Base-by-base conservation (phyloP, 2,888 invertebrate genomes). In the Uloborus plumipes region DNA sequence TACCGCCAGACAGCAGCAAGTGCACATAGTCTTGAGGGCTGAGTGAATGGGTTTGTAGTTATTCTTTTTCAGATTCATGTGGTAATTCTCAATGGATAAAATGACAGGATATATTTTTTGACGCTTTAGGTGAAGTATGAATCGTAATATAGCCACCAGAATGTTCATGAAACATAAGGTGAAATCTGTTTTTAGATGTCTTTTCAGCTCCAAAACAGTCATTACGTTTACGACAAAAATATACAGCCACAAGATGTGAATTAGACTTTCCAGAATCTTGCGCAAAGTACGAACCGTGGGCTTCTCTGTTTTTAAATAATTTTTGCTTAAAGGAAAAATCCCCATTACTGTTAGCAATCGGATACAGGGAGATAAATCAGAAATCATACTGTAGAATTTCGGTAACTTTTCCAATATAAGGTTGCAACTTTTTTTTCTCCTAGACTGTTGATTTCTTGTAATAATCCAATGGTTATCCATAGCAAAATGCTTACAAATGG, bases 311-410 rank as follows among this genome's bases (percentile, higher is more conserved):
- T 79, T 47, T 3, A 9, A 20, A 15, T 51, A 16, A 13, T n/a
- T 18, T 49, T 58, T 61, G 4, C 49, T 22, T 14, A 26, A 14
- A 14, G 65, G 50, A 18, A 81, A 81, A 20, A 64, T 65, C 20
- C 80, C 80, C n/a, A 72, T 18, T 20, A 74, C n/a, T 11, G 15
- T 15, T n/a, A 81, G 55, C 39, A 81, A n/a, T 47, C 49, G 61
- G n/a, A 81, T 51, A 18, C 69, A 55, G 18, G 74, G 80, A 9
- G 64, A 50, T 26, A 81, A 70, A 59, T 81, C 80, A 11, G 59
- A 16, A 50, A 9, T 18, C 50, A 73, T 31, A 9, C 9, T 39
- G 39, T 11, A 39, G 39, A 39, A 7, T 39, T 39, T 39, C 9
- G 39, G 39, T 39, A 39, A 39, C 9, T 39, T 39, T 39, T 39